phyloP scores from a whole-genome alignment of 2,797 vertebrate genomes.

The Crypturellus tataupa region DNA sequence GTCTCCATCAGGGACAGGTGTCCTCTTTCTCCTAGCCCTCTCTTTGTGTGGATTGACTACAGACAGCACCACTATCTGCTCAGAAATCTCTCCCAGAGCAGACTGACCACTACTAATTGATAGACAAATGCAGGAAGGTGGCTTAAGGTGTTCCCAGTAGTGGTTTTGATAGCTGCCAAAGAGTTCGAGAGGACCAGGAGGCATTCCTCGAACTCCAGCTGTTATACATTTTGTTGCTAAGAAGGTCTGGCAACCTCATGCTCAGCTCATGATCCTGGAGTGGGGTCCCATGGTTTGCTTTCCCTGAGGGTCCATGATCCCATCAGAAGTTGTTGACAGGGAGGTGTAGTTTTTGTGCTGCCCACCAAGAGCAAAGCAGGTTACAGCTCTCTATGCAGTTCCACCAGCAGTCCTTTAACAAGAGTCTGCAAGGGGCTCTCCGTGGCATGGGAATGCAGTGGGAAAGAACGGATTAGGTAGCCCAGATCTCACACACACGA shows the following conservation, averaged over 20 bases:
- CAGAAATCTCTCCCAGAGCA: neutral
- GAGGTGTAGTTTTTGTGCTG: fast-evolving
- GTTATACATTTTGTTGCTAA: neutral
- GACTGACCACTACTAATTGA: neutral
- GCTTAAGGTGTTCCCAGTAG: neutral
- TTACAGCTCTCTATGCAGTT: neutral
- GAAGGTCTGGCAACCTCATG: neutral
- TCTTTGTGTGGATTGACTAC: neutral
- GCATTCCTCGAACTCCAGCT: neutral
- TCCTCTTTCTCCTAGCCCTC: neutral
- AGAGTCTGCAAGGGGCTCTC: neutral
- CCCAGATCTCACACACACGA: neutral
- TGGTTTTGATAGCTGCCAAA: neutral
- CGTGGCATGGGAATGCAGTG: neutral
- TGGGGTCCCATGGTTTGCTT: neutral
- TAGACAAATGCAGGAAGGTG: neutral
- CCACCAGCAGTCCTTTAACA: neutral
- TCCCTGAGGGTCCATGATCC: neutral
- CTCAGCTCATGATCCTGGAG: neutral
- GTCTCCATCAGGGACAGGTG: fast-evolving
- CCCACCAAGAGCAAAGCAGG: neutral
- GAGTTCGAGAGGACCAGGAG: neutral
- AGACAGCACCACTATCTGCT: neutral
- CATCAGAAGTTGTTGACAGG: fast-evolving
- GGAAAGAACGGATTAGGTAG: neutral